Conservation (phyloP, 2,888 invertebrate genomes). For the Eupithecia insigniata region DNA sequence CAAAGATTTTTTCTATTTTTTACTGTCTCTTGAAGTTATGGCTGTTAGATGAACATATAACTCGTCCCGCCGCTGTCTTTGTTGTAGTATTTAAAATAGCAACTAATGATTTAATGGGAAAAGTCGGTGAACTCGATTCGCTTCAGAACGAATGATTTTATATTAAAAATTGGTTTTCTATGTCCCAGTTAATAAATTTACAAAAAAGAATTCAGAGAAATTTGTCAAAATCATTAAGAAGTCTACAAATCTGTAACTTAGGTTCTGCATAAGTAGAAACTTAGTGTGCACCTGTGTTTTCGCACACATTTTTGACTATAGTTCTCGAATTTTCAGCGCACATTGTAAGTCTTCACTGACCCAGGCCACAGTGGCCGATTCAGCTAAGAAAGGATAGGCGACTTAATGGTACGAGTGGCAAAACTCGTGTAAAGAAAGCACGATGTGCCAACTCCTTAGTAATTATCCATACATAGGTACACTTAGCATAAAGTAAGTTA, state of each 20-base stretch:
- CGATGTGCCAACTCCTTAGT: conserved; percentile 49
- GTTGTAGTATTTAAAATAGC: neutral
- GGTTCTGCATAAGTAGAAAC: neutral
- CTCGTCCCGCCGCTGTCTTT: too few relatives aligned
- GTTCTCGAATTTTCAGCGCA: neutral
- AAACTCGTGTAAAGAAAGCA: conserved; percentile 47
- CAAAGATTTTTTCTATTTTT: neutral
- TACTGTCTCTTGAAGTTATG: neutral
- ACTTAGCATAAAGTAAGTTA: conserved; percentile 4
- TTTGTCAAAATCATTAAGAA: neutral
- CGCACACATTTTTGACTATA: neutral
- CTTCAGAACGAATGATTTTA: neutral
- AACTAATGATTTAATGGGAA: neutral
- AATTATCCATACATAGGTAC: conserved; percentile 47
- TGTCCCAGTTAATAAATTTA: neutral
- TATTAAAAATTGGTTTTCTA: too few relatives aligned
- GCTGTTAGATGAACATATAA: neutral
- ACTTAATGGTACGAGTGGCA: neutral
- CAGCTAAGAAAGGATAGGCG: neutral
- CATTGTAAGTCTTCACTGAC: neutral
- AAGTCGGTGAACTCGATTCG: neutral
- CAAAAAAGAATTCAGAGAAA: too few relatives aligned
- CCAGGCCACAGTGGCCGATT: neutral
- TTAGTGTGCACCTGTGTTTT: neutral
- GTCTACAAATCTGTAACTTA: neutral